These are phyloP conservation scores for Clusia tigrina DNA, from an alignment of 2,888 invertebrate genomes.

Conservation along the genomic window DNA sequence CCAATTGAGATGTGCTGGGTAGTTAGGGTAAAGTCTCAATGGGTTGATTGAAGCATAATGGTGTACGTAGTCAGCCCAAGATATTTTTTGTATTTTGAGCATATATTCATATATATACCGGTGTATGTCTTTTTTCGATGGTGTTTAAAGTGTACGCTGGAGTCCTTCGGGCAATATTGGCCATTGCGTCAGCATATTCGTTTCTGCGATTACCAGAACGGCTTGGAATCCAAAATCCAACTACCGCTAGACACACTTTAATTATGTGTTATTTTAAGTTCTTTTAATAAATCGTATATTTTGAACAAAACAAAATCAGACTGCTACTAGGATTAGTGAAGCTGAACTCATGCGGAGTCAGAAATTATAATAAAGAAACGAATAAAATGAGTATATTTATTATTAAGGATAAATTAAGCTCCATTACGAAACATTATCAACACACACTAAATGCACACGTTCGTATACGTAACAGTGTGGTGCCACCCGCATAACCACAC, in stretches of 20 bases:
- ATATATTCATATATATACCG: too few relatives aligned
- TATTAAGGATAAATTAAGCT: constrained; percentile 57
- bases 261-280: too few relatives aligned
- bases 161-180: background rate
- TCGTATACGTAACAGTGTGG: background rate
- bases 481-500: background rate
- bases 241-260: too few relatives aligned
- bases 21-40: too few relatives aligned
- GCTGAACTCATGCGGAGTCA: constrained; percentile 24
- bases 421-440: constrained; percentile 54
- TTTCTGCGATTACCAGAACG: too few relatives aligned
- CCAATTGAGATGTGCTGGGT: too few relatives aligned
- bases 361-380: constrained; percentile 25
- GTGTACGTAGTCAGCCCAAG: too few relatives aligned
- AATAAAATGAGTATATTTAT: constrained; percentile 51
- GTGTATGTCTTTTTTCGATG: too few relatives aligned
- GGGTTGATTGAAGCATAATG: too few relatives aligned
- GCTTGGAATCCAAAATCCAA: background rate
- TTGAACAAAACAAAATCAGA: background rate
- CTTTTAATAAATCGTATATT: too few relatives aligned
- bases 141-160: background rate
- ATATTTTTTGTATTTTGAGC: too few relatives aligned
- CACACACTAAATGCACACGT: constrained; percentile 35
- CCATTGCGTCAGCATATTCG: background rate
- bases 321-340: too few relatives aligned